Conservation (phyloP, 1,140 invertebrate genomes). For the Fopius arisanus region DNA sequence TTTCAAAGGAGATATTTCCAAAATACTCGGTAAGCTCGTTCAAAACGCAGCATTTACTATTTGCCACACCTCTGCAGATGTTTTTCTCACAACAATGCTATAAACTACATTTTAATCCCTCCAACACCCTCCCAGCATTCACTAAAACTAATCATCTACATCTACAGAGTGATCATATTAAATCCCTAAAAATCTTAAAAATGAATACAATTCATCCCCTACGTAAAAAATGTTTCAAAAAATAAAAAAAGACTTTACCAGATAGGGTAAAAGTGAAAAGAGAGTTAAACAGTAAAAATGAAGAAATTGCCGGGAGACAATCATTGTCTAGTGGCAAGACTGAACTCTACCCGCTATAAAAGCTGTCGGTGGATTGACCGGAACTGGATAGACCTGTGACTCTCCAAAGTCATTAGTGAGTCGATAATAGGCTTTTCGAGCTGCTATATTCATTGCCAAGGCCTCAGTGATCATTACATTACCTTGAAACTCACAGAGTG, state of each 20-base stretch:
- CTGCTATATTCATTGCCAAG: slow-evolving; percentile 18
- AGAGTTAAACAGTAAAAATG: not conserved
- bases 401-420: not conserved
- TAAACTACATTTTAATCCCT: not conserved
- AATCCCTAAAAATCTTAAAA: not conserved
- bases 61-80: no score
- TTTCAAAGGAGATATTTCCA: no score
- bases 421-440: slow-evolving; percentile 16
- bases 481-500: slow-evolving; percentile 18
- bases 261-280: not conserved
- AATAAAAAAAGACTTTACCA: not conserved
- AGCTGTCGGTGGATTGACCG: not conserved
- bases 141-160: not conserved
- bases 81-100: no score
- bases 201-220: not conserved
- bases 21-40: no score
- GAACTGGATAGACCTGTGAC: not conserved
- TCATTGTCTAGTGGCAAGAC: not conserved
- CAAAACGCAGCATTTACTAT: no score
- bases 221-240: not conserved
- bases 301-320: not conserved
- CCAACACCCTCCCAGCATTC: not conserved
- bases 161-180: not conserved
- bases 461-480: slow-evolving; percentile 2
- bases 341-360: not conserved